Evolutionary conservation across 2,888 invertebrate species (phyloP).

Genomic region (Dasysyrphus tricinctus): DNA sequence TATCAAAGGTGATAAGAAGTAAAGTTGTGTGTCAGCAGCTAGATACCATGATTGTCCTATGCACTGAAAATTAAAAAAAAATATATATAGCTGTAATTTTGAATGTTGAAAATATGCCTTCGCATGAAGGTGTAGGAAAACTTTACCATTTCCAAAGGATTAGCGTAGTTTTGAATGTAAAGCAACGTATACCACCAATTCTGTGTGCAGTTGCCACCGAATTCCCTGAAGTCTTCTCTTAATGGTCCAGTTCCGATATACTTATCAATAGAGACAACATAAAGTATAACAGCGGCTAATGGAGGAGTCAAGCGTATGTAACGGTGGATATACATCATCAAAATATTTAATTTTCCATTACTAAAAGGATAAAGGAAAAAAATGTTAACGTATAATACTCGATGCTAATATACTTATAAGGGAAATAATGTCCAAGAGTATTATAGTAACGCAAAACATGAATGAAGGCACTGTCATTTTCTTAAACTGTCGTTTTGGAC

Average conservation of each 20-base stretch:
- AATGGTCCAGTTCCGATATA: constrained; percentile 85
- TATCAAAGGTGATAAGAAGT: constrained; percentile 85
- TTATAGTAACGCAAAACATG: too few relatives aligned
- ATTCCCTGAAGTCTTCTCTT: constrained; percentile 82
- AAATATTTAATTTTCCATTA: constrained; percentile 81
- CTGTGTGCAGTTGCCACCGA: constrained; percentile 80
- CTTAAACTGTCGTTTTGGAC: too few relatives aligned
- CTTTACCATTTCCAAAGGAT: constrained; percentile 79
- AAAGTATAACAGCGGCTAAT: constrained; percentile 84
- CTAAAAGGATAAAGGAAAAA: constrained; percentile 55
- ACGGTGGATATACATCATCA: constrained; percentile 82
- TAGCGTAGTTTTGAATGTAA: constrained; percentile 84
- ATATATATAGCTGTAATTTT: too few relatives aligned
- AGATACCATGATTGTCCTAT: constrained; percentile 86
- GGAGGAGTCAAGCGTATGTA: constrained; percentile 85
- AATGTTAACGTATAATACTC: too few relatives aligned
- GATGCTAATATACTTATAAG: too few relatives aligned
- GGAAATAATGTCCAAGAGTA: too few relatives aligned
- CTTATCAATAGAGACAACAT: constrained; percentile 84
- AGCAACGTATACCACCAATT: constrained; percentile 84
- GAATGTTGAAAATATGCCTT: too few relatives aligned
- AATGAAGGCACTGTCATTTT: too few relatives aligned
- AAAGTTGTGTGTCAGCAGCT: constrained; percentile 86
- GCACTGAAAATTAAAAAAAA: constrained; percentile 80
- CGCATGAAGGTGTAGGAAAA: too few relatives aligned